These are phyloP conservation scores for Tiliacea citrago DNA, from an alignment of 2,888 invertebrate species.

Conservation along the genomic window DNA sequence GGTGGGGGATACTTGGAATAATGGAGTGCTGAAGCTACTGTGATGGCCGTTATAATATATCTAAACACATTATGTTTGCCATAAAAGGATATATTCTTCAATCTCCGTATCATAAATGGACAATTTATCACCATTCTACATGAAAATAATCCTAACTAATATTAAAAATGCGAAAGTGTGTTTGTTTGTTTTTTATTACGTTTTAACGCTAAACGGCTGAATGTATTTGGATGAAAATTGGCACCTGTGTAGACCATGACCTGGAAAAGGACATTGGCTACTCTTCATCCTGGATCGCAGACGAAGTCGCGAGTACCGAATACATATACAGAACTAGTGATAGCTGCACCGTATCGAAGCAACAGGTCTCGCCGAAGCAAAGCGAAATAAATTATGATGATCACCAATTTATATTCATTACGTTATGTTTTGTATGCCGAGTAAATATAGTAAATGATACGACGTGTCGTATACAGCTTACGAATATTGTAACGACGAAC, in stretches of 20 bases:
- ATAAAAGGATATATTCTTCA: not conserved
- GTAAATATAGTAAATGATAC: constrained; percentile 60
- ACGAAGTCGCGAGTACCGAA: no score
- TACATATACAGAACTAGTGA: constrained; percentile 19
- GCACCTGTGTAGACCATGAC: no score
- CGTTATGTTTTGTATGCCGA: constrained; percentile 56
- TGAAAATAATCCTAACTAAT: not conserved
- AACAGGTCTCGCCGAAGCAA: constrained; percentile 59
- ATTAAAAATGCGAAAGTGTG: no score
- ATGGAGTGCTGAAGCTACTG: constrained; percentile 19
- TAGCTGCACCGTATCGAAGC: constrained; percentile 60
- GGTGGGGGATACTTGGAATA: constrained; percentile 32
- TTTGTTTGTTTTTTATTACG: no score
- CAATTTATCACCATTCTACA: not conserved
- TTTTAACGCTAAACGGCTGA: no score
- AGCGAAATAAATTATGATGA: constrained; percentile 65
- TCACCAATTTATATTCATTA: constrained; percentile 69
- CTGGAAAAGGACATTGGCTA: no score
- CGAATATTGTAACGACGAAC: constrained; percentile 58
- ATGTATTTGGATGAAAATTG: no score
- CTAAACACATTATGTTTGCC: not conserved
- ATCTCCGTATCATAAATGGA: not conserved
- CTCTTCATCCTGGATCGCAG: no score
- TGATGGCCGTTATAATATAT: not conserved
- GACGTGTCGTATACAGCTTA: constrained; percentile 55